Conservation (phyloP, 2,888 invertebrate genomes). For the Dolichomitus sp. region DNA sequence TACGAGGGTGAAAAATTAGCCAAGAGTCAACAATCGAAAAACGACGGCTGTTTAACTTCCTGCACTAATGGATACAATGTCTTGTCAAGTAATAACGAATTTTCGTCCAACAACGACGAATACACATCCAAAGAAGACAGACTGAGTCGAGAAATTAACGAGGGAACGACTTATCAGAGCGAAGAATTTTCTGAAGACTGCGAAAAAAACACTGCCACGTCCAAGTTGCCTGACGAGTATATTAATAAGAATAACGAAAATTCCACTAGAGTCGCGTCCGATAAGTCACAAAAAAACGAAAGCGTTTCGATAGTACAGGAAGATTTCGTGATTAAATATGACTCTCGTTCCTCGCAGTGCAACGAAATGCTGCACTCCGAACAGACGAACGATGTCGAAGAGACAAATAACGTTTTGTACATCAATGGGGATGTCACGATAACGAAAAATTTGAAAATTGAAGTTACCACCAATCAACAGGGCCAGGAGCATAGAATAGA, state of each 20-base stretch:
- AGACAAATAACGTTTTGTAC: conserved; percentile 78
- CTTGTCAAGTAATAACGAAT: conserved; percentile 67
- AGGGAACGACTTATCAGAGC: conserved; percentile 62
- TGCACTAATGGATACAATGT: conserved; percentile 67
- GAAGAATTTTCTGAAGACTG: conserved; percentile 56
- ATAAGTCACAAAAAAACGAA: conserved; percentile 78
- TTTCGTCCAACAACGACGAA: conserved; percentile 68
- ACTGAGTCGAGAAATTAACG: conserved; percentile 69
- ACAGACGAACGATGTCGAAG: conserved; percentile 48
- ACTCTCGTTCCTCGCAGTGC: conserved; percentile 72
- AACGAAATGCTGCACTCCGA: conserved; percentile 73
- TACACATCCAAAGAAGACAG: conserved; percentile 70
- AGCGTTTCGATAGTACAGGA: conserved; percentile 79
- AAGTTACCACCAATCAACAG: conserved; percentile 67
- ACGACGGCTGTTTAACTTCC: conserved; percentile 48
- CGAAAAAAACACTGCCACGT: conserved; percentile 69
- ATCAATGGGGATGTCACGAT: conserved; percentile 81
- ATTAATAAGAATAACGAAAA: conserved; percentile 68
- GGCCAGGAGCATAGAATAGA: conserved; percentile 82
- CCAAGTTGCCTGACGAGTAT: conserved; percentile 67
- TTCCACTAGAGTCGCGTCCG: conserved; percentile 69
- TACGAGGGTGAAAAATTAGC: conserved; percentile 52
- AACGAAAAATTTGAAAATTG: conserved; percentile 79
- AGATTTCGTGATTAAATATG: conserved; percentile 80
- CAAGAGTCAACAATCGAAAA: conserved; percentile 66